Base-by-base conservation (phyloP, 2,888 invertebrate genomes). In the Chirona hameri region DNA sequence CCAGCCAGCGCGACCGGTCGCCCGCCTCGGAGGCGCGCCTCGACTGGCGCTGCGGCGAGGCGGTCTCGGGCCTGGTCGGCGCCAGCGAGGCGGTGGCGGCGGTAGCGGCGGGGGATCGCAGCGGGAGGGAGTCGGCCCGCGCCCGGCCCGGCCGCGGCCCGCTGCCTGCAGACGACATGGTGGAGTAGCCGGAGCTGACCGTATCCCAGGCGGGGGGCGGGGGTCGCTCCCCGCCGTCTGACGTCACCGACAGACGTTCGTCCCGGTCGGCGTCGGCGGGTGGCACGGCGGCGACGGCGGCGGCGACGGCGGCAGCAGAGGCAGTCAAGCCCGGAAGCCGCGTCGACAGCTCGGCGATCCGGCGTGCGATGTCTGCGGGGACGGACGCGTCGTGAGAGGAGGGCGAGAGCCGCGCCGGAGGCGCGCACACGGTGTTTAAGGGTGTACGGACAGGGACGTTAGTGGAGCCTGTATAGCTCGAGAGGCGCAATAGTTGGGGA, bases 161-260 rank as follows among this genome's bases (percentile, higher is more conserved):
- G 46, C 48, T 79, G 27, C 80, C 55, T 12, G 52, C 52, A 10
- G 80, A 80, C 48, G 80, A 80, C 80, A 52, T 48, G 52, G 80
- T 80, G 27, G 80, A 80, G 80, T 80, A 80, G 80, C 80, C 80
- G 14, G 80, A 80, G 80, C 80, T 80, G 80, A 55, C 52, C 15
- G 80, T 76, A 46, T 76, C 76, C 76, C 76, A 76, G 39, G 76
- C 46, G 76, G 76, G 24, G 21, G 76, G 76, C 39, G 39, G 76
- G 0, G 21, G 21, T 9, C 76, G 14, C 9, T 21, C 76, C 9
- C 39, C 21, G 46, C 39, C 46, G 24, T 76, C 76, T 10, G 76
- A 76, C 21, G 46, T 39, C 39, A 76, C 46, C 21, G 76, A 76
- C 9, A 76, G 39, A 2, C 76, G 27, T 4, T 76, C 76, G 31